These are phyloP conservation scores for Coccyzus lansbergi DNA, from an alignment of 2,797 vertebrate species.

Conservation along the genomic window DNA sequence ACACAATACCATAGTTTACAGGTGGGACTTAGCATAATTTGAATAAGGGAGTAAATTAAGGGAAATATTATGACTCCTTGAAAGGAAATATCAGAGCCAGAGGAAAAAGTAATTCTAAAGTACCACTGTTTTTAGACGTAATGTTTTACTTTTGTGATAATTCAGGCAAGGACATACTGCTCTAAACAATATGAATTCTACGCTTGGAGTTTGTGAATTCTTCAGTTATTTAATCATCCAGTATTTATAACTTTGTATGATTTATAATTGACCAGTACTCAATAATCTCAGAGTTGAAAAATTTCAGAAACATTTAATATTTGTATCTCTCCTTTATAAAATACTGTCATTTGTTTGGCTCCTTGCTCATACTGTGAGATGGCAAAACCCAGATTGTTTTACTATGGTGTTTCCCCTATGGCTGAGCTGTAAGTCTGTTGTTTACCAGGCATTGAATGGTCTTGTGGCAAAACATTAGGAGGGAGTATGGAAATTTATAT, in stretches of 20 bases:
- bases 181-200: background rate
- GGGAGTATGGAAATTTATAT: background rate
- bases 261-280: background rate
- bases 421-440: background rate
- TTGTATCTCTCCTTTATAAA: background rate
- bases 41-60: background rate
- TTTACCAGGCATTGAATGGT: slow-evolving; percentile 17
- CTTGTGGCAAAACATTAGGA: background rate
- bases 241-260: background rate
- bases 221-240: background rate
- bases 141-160: background rate
- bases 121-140: background rate
- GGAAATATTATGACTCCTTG: background rate
- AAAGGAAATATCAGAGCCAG: background rate
- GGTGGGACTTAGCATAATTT: background rate
- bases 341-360: background rate
- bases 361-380: background rate
- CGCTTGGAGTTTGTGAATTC: background rate
- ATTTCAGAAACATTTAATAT: background rate
- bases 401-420: background rate
- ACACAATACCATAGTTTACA: background rate
- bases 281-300: background rate
- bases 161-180: background rate
- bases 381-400: background rate
- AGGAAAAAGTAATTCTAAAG: background rate